phyloP scores from a whole-genome alignment of 1,140 invertebrate genomes.

The Cotesia typhae region DNA sequence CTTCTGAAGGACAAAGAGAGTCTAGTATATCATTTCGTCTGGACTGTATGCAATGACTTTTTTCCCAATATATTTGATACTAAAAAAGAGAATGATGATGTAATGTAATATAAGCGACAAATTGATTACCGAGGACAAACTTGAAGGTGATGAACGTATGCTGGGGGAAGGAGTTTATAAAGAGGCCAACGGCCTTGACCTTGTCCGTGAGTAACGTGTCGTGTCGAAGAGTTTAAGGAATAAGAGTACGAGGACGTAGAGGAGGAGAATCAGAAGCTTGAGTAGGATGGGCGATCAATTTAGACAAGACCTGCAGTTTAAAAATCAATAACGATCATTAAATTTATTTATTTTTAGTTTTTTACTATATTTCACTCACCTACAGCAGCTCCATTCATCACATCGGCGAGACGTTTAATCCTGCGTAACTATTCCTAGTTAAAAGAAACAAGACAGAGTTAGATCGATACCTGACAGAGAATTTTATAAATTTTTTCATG shows the following conservation, averaged over 20 bases:
- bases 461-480: conserved; percentile 46
- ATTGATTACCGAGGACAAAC: conserved; percentile 15
- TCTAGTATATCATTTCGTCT: conserved; percentile 1
- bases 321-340: too few species aligned
- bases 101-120: neutral
- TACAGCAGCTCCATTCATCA: neutral
- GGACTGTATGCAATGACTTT: neutral
- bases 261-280: conserved; percentile 39
- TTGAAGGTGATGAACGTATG: conserved; percentile 35
- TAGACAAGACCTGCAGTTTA: too few species aligned
- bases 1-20: conserved; percentile 8
- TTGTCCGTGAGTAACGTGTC: conserved; percentile 47
- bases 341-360: too few species aligned
- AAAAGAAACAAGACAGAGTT: conserved; percentile 42
- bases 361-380: too few species aligned
- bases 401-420: neutral
- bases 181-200: conserved; percentile 58
- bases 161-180: conserved; percentile 38
- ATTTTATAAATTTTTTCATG: conserved; percentile 32
- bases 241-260: conserved; percentile 39
- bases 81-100: conserved; percentile 25
- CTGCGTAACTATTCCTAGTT: neutral
- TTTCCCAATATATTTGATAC: neutral
- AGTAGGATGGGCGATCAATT: too few species aligned
- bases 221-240: conserved; percentile 27